Evolutionary conservation across 37 sponge, comb jelly and placozoan genomes (phyloP), one percentile per base, ranked within the genome.

Genomic region (Halisarca cf. caerulea): DNA sequence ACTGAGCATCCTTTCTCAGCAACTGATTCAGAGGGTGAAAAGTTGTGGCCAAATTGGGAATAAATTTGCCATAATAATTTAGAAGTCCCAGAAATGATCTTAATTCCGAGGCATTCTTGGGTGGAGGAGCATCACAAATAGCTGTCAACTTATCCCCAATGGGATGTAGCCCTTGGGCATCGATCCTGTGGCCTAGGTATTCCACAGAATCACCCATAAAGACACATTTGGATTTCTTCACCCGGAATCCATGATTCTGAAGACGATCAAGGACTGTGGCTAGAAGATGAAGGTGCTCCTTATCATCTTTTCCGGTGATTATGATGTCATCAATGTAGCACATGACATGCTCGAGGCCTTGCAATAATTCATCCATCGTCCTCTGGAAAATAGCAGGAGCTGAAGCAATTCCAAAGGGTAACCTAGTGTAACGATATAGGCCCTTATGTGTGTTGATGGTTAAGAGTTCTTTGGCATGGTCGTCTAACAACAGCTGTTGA

Each of bases 21-120:
- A 84, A 38, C 7, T 72, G 74, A 34, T 84, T 40, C 35, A 84
- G 59, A 53, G 84, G 84, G 15, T 66, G 69, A 24, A 84, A 3
- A 2, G 21, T 25, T n/a, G 84, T 71, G 18, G 73, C 36, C 74
- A 84, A 24, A 36, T 84, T 44, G 8, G 84, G 75, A 1, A 85
- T 24, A 73, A 85, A 78, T 35, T 40, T 61, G 23, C 70, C 69
- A 55, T 85, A 85, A 39, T 85, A 85, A 33, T 64, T 61, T n/a
- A 85, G 35, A 43, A 85, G 80, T 37, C 86, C 86, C 42, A 85
- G 54, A 3, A 40, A 85, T 21, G 80, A 77, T 34, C 66, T 59
- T 36, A 84, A 55, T 66, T 84, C 86, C 33, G 66, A 20, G 28
- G 39, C 53, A 64, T 85, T 85, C 6, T 59, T 8, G 3, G 68